Evolutionary conservation across 2,797 vertebrate genomes (phyloP).

Genomic region (Lagodon rhomboides): DNA sequence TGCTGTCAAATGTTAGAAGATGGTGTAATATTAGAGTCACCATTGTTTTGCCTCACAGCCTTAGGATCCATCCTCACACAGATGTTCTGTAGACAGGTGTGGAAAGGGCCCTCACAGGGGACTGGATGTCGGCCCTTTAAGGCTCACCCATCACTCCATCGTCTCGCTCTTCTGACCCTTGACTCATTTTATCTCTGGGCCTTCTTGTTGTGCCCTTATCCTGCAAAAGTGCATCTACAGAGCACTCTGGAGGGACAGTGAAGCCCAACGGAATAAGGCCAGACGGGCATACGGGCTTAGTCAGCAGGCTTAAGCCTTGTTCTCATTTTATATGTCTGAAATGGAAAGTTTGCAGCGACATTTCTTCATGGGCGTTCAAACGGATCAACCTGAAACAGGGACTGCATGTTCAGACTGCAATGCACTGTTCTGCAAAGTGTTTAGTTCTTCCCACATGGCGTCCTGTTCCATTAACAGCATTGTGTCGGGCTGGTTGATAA

Average conservation of each 20-base stretch:
- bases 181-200: slow-evolving; percentile 33
- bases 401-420: slow-evolving; percentile 31
- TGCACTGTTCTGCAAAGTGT: slow-evolving; percentile 27
- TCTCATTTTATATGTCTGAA: slow-evolving; percentile 16
- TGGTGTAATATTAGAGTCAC: slow-evolving; percentile 22
- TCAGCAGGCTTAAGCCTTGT: slow-evolving; percentile 43
- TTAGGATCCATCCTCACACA: slow-evolving; percentile 27
- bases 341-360: slow-evolving; percentile 11
- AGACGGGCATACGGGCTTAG: slow-evolving; percentile 30
- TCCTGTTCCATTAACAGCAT: slow-evolving; percentile 37
- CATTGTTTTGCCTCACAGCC: slow-evolving; percentile 5
- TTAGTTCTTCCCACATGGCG: slow-evolving; percentile 28
- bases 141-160: slow-evolving; percentile 35
- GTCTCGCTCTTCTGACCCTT: slow-evolving; percentile 44
- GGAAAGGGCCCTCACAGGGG: slow-evolving; percentile 26
- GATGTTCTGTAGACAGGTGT: slow-evolving; percentile 38
- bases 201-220: slow-evolving; percentile 57
- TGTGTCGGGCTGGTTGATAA: slow-evolving; percentile 43
- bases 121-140: slow-evolving; percentile 25
- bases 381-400: slow-evolving; percentile 8
- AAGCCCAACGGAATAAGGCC: slow-evolving; percentile 33
- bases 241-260: slow-evolving; percentile 35
- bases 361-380: slow-evolving; percentile 31
- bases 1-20: slow-evolving; percentile 25
- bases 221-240: slow-evolving; percentile 38